Conservation (phyloP, 2,113 vertebrate genomes). For the Pandion haliaetus region DNA sequence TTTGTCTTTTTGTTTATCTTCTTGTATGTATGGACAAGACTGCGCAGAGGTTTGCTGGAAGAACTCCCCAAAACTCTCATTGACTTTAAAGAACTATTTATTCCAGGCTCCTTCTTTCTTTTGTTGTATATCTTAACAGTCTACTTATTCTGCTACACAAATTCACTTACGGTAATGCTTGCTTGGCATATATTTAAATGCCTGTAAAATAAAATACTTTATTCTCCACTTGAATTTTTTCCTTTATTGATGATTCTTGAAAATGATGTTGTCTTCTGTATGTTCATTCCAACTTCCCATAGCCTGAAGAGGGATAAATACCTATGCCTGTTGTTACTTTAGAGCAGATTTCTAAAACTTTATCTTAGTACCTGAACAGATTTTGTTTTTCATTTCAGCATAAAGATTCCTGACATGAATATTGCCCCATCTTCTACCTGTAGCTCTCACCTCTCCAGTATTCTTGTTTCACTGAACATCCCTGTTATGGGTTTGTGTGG, state of each 20-base stretch:
- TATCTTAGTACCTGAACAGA: background rate
- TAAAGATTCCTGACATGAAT: background rate
- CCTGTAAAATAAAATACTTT: background rate
- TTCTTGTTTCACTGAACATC: background rate
- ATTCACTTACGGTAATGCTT: background rate
- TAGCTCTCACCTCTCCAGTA: background rate
- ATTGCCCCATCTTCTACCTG: background rate
- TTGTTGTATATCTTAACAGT: background rate
- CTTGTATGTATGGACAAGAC: background rate
- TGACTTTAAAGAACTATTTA: background rate
- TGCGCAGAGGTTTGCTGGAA: background rate
- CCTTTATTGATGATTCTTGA: background rate
- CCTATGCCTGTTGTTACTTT: background rate
- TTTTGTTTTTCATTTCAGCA: background rate
- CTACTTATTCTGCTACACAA: background rate
- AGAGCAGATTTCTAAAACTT: background rate
- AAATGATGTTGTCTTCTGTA: background rate
- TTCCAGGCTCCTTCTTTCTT: background rate
- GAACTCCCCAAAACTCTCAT: background rate
- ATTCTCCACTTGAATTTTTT: background rate
- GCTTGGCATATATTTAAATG: background rate
- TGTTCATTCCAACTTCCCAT: background rate
- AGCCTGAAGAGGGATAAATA: background rate
- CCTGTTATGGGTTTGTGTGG: too few species aligned
- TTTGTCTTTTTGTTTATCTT: background rate